phyloP scores from a whole-genome alignment of 2,888 invertebrate species.

The Mythimna ferrago region DNA sequence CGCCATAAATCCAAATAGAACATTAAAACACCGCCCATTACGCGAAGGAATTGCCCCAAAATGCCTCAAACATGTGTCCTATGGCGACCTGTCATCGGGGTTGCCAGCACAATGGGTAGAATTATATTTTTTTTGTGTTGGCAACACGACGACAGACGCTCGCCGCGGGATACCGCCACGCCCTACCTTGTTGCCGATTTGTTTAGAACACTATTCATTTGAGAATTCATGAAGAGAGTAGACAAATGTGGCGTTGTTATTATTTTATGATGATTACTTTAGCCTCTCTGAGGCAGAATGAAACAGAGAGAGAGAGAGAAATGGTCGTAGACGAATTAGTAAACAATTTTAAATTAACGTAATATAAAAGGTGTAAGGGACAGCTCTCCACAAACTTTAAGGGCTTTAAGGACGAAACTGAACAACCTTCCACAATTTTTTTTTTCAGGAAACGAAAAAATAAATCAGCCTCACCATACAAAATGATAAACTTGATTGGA shows the following conservation, averaged over 20 bases:
- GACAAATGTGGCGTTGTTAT: not conserved
- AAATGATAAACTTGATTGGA: too few relatives aligned
- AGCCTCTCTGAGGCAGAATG: conserved; percentile 50
- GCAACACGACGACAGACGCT: conserved; percentile 89
- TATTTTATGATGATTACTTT: not conserved
- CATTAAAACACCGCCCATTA: conserved; percentile 89
- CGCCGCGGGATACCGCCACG: conserved; percentile 87
- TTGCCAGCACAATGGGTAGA: conserved; percentile 83
- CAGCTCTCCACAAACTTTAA: too few relatives aligned
- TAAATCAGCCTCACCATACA: too few relatives aligned
- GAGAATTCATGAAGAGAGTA: conserved; percentile 66
- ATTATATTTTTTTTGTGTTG: conserved; percentile 88
- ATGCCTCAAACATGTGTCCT: conserved; percentile 90
- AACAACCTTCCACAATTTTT: too few relatives aligned
- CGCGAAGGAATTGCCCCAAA: conserved; percentile 88
- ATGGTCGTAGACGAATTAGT: too few relatives aligned
- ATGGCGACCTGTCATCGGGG: conserved; percentile 90
- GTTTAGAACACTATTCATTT: conserved; percentile 86
- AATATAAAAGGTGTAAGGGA: too few relatives aligned
- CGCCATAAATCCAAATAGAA: conserved; percentile 84
- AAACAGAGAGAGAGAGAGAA: too few relatives aligned
- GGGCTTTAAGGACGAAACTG: too few relatives aligned
- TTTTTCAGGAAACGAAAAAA: too few relatives aligned
- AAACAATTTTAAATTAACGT: too few relatives aligned
- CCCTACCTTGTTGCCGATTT: conserved; percentile 87